These are phyloP conservation scores for Steinernema feltiae DNA, from an alignment of 1,140 invertebrate genomes.

Conservation along the genomic window DNA sequence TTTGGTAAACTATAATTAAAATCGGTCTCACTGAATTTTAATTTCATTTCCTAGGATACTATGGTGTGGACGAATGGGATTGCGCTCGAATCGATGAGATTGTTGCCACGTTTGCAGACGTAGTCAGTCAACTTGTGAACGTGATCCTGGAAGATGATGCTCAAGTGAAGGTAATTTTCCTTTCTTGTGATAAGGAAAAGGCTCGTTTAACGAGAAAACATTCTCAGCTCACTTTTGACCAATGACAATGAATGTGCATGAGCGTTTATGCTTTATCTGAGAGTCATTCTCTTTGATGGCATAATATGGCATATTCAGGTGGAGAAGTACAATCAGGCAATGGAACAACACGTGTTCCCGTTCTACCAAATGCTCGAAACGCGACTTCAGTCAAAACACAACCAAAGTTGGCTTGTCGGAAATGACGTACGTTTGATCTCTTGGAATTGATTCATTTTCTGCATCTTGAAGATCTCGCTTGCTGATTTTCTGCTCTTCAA, in stretches of 20 bases:
- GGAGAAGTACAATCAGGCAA: background rate
- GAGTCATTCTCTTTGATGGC: too few species aligned
- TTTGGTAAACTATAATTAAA: conserved; percentile 34
- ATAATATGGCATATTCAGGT: too few species aligned
- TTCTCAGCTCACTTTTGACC: too few species aligned
- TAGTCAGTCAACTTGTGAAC: background rate
- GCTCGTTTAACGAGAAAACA: too few species aligned
- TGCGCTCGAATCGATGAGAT: conserved; percentile 13
- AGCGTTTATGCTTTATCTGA: too few species aligned
- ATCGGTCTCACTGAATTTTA: background rate
- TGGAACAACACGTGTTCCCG: background rate
- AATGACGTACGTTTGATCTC: background rate
- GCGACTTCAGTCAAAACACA: background rate
- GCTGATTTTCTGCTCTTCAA: conserved; percentile 9
- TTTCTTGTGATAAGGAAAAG: too few species aligned
- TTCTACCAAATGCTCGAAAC: conserved; percentile 9
- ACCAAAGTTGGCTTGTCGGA: conserved; percentile 17
- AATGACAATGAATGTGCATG: too few species aligned
- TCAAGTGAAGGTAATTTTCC: background rate
- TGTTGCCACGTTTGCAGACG: background rate
- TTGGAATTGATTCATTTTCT: background rate
- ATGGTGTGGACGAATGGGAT: conserved; percentile 8
- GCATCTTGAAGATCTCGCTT: background rate
- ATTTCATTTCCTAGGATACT: conserved; percentile 1
- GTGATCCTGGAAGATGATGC: background rate